Evolutionary conservation across 2,797 vertebrate genomes (phyloP).

Genomic region (Sorex maritimensis): DNA sequence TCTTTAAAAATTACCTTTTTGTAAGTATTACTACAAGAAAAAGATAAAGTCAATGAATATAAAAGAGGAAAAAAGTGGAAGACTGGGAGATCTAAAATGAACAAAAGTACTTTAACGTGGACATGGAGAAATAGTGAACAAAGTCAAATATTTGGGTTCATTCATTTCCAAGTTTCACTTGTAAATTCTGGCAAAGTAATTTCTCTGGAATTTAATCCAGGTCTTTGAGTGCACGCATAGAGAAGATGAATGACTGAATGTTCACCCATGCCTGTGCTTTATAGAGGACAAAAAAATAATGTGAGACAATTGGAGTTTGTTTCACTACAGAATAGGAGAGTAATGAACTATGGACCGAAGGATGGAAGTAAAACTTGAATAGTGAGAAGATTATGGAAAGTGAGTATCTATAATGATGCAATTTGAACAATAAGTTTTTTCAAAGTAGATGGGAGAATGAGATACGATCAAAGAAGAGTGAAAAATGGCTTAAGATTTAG

Average conservation of each 20-base stretch:
- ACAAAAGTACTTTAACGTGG: neutral
- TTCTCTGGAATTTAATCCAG: neutral
- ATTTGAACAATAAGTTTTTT: slow-evolving; percentile 40
- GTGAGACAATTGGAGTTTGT: neutral
- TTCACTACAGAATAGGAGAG: slow-evolving; percentile 33
- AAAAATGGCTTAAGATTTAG: neutral
- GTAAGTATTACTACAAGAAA: too few relatives aligned
- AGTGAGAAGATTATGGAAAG: slow-evolving; percentile 45
- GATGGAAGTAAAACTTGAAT: slow-evolving; percentile 42
- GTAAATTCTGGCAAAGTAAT: neutral
- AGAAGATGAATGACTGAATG: neutral
- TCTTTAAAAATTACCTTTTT: too few relatives aligned
- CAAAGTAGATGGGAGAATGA: neutral
- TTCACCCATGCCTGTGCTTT: neutral
- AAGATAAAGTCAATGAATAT: neutral
- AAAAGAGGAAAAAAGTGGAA: neutral
- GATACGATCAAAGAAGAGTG: neutral
- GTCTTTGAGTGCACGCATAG: neutral
- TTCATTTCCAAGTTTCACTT: neutral
- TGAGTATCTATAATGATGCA: neutral
- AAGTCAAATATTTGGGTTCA: slow-evolving; percentile 1
- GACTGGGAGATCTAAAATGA: neutral
- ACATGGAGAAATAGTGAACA: neutral
- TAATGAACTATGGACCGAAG: neutral
- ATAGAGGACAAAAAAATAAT: neutral